Evolutionary conservation across 2,113 vertebrate species (phyloP).

Genomic region (Catagonus wagneri): DNA sequence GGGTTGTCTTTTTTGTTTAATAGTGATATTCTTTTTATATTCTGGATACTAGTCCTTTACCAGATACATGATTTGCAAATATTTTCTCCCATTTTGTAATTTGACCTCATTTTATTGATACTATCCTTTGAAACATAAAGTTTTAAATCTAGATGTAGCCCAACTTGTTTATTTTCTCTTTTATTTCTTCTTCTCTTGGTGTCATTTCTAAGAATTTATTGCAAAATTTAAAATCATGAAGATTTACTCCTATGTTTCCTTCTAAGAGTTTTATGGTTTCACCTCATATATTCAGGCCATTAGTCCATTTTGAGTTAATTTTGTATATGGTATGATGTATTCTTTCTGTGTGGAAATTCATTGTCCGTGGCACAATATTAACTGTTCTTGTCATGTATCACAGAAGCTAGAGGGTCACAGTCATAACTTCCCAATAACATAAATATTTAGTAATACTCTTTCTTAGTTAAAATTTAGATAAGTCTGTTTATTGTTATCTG

Average conservation of each 20-base stretch:
- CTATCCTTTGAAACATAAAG: neutral
- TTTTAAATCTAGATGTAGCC: constrained; percentile 6
- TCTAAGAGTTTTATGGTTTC: neutral
- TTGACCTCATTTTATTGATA: neutral
- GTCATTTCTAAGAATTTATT: neutral
- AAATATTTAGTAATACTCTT: neutral
- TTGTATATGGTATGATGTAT: neutral
- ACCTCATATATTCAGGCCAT: neutral
- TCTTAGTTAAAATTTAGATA: neutral
- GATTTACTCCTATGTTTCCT: neutral
- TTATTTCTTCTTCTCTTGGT: neutral
- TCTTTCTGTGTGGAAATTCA: neutral
- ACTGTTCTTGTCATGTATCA: neutral
- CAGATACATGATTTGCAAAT: neutral
- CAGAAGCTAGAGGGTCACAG: neutral
- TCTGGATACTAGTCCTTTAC: neutral
- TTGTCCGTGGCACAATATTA: neutral
- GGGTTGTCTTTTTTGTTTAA: neutral
- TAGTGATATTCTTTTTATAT: neutral
- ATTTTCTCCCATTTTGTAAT: neutral
- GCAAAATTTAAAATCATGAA: neutral
- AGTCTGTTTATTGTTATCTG: neutral
- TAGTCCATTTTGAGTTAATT: neutral
- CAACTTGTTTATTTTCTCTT: neutral
- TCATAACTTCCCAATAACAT: neutral